Base-by-base conservation (phyloP, 2,888 invertebrate species). In the Ellobium chinense region DNA sequence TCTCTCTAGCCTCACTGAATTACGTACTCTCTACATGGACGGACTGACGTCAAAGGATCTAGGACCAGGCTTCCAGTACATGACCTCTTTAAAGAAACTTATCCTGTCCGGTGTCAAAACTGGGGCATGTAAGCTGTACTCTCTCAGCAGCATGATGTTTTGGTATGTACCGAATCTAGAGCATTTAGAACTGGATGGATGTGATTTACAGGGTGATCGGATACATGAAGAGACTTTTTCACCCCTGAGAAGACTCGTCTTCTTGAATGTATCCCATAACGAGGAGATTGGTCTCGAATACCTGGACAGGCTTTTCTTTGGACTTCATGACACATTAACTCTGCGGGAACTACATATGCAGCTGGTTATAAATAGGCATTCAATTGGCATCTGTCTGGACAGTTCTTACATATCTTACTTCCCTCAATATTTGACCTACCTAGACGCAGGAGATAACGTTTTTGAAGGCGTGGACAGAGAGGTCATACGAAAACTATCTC, bases 211-310 rank as follows among this genome's bases (percentile, higher is more conserved):
- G 9, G 76, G 58, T 1, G 29, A 27, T 1, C 4, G 36, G 9
- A 63, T 82, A 1, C 39, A 78, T 1, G 1, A 9, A 0, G 76
- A 36, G 0, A 66, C 79, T 1, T 82, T 82, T 31, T 37, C 54
- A 36, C 58, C 72, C 24, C 34, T 82, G 24, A 5, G 34, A 21
- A 69, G 65, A n/a, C 68, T 80, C 14, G 31, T 56, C 9, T 46
- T 62, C 7, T 68, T 83, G 39, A 69, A 78, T 69, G 27, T 83
- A 7, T 66, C 74, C 2, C 46, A 29, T 29, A 83, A 83, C 56
- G 60, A 62, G 24, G 73, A 69, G 27, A 62, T 83, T 18, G 82
- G 78, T 2, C 73, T 83, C 46, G 34, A 69, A 3, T 54, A 31
- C 14, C 58, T 83, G 46, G 69, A 77, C 2, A 63, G 78, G 0